phyloP scores from a whole-genome alignment of 2,113 vertebrate species.

The Oreotragus oreotragus region DNA sequence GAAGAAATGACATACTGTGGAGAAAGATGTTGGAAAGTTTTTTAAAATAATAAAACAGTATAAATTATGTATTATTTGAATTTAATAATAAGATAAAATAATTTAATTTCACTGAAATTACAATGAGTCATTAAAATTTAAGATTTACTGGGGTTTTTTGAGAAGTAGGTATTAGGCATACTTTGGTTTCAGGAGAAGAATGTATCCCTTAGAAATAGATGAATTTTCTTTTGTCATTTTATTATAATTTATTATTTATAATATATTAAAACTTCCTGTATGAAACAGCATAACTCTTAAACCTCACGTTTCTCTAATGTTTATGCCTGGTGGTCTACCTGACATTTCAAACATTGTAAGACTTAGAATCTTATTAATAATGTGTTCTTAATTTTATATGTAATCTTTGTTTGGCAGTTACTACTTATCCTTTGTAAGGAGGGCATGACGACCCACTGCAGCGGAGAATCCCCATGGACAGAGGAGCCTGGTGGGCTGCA shows the following conservation, averaged over 20 bases:
- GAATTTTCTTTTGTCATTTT: not conserved
- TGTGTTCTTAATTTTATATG: not conserved
- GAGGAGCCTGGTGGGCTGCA: not conserved
- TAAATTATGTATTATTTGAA: not conserved
- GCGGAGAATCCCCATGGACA: not conserved
- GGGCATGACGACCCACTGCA: not conserved
- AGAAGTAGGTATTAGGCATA: not conserved
- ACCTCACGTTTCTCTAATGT: not conserved
- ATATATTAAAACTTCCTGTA: not conserved
- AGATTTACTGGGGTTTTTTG: not conserved
- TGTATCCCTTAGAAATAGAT: not conserved
- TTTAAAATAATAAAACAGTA: not conserved
- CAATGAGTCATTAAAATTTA: not conserved
- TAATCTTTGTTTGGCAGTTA: not conserved
- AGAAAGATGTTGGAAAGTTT: not conserved
- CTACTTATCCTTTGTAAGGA: not conserved
- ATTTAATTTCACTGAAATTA: not conserved
- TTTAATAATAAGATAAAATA: not conserved
- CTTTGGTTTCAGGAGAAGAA: not conserved
- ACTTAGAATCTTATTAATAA: not conserved
- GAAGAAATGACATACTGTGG: not conserved
- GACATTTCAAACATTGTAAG: not conserved
- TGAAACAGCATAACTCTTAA: not conserved
- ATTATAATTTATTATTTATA: not conserved
- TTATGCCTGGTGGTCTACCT: slow-evolving; percentile 8